These are phyloP conservation scores for Halocynthia aurantium DNA, from an alignment of 23 tunicate genomes.

Conservation along the genomic window DNA sequence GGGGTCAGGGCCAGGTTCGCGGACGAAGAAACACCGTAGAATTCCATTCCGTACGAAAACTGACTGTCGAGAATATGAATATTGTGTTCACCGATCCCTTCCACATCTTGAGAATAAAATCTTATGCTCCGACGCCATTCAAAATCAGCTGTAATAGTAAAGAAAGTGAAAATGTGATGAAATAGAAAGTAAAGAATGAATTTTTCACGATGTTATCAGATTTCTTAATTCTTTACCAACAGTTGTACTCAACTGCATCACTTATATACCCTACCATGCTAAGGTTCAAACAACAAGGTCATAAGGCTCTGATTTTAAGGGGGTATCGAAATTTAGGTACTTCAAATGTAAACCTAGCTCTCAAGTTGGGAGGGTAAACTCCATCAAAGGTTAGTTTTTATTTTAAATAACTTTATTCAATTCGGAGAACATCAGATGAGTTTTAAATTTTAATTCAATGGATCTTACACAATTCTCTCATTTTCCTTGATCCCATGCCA, in stretches of 20 bases:
- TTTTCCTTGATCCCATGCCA: slow-evolving; percentile 57
- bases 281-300: no score
- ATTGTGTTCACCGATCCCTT: slow-evolving; percentile 45
- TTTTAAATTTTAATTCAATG: background rate
- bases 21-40: slow-evolving; percentile 49
- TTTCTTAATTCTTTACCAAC: no score
- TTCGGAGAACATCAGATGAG: background rate
- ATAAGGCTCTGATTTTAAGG: no score
- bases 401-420: background rate
- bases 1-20: slow-evolving; percentile 55
- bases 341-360: no score
- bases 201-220: no score
- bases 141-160: slow-evolving; percentile 44
- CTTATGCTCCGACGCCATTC: slow-evolving; percentile 84
- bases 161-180: no score
- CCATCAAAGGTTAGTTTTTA: background rate
- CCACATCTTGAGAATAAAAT: slow-evolving; percentile 44
- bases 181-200: no score
- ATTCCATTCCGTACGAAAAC: slow-evolving; percentile 70
- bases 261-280: no score
- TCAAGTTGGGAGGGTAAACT: no score
- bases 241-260: no score
- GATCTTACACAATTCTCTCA: slow-evolving; percentile 55
- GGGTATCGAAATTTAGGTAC: no score
- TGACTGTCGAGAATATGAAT: slow-evolving; percentile 52